phyloP scores from a whole-genome alignment of 2,888 invertebrate genomes.

The Tridacna gigas region DNA sequence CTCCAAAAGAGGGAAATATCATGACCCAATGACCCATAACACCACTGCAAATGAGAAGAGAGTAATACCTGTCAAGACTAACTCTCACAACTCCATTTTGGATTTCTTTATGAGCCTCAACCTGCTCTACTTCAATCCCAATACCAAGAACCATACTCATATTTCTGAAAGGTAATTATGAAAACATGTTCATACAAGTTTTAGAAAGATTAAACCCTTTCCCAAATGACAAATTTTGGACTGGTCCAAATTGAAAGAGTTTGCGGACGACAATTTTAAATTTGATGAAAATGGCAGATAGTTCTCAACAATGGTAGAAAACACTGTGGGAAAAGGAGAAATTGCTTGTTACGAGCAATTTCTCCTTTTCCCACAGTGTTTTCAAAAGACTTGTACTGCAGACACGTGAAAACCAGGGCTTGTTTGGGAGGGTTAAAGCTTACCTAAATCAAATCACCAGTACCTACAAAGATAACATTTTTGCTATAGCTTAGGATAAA shows the following conservation, averaged over 20 bases:
- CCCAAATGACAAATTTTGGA: background rate
- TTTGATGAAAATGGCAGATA: background rate
- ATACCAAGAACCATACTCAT: constrained; percentile 67
- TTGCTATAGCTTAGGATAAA: too few species aligned
- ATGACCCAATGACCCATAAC: too few species aligned
- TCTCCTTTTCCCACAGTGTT: background rate
- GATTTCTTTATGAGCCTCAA: constrained; percentile 59
- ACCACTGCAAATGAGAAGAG: too few species aligned
- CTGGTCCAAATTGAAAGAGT: background rate
- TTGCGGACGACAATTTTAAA: background rate
- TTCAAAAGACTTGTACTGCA: background rate
- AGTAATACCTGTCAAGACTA: constrained; percentile 39
- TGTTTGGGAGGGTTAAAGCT: too few species aligned
- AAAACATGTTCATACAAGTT: background rate
- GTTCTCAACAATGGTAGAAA: background rate
- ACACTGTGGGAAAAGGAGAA: background rate
- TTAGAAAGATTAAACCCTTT: background rate
- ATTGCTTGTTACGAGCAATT: background rate
- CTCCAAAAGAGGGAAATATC: too few species aligned
- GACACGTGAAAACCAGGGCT: background rate
- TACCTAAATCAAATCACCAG: too few species aligned
- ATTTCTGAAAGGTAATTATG: constrained; percentile 22
- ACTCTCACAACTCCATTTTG: constrained; percentile 34
- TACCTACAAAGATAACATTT: too few species aligned
- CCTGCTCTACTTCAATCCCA: constrained; percentile 65